Base-by-base conservation (phyloP, 2,113 vertebrate genomes). In the Bubo scandiacus region DNA sequence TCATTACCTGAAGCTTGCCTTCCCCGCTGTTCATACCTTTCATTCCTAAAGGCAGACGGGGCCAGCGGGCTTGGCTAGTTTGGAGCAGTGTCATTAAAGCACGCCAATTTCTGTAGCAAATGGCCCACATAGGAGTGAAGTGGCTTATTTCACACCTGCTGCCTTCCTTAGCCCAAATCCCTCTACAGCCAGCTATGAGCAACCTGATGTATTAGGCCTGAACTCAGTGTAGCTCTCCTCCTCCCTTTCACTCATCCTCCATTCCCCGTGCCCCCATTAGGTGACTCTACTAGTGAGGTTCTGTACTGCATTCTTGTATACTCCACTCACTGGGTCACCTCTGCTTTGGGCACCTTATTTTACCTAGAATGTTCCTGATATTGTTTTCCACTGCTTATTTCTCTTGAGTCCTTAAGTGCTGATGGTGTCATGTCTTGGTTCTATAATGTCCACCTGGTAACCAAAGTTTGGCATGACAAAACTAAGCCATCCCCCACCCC, bases 281-380 rank as follows among this genome's bases (percentile, higher is more conserved):
- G 17, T 59, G n/a, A 58, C 11, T 57, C 29, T 45, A 68, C 34
- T 27, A 32, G 21, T 58, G 43, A 52, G 43, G 19, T 70, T 94
- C 55, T 75, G 10, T 68, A 9, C 29, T 29, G 15, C 0, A 0
- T 29, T 88, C 19, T 16, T 80, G 9, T 34, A 11, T 52, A 58
- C 26, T 54, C 7, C 42, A 15, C 19, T 40, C 42, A 15, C 19
- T 45, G 66, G 25, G 12, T 66, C n/a, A 51, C 21, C 34, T 51
- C 59, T 73, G 54, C 34, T 15, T 58, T 0, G 0, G 26, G 21
- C 0, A 0, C 15, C 15, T 88, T 34, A 40, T 21, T 92, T 73
- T 79, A 26, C 12, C 8, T 4, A 62, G 40, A 57, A 72, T 23
- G 23, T 8, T 82, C 11, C 36, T 21, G 23, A 40, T 67, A 20